These are phyloP conservation scores for Erethizon dorsatum DNA, from an alignment of 2,797 vertebrate species.

Conservation along the genomic window DNA sequence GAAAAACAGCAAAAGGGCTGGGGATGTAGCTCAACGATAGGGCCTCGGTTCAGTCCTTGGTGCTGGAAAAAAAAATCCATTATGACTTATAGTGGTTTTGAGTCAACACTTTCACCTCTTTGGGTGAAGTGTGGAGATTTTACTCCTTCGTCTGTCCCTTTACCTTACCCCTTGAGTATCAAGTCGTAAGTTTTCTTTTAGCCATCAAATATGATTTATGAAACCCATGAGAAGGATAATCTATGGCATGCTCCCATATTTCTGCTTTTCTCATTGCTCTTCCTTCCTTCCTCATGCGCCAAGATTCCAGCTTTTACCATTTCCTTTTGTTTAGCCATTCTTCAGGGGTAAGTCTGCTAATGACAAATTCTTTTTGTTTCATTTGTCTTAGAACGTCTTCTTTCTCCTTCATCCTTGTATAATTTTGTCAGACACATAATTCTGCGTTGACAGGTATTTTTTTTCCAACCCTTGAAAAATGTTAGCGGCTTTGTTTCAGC, in stretches of 20 bases:
- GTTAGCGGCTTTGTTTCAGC: not conserved
- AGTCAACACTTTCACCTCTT: not conserved
- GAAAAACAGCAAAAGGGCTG: not conserved
- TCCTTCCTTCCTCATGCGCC: not conserved
- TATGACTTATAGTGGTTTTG: not conserved
- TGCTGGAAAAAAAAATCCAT: not conserved
- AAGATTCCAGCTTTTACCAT: not conserved
- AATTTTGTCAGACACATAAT: not conserved
- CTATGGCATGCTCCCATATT: not conserved
- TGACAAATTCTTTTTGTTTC: not conserved
- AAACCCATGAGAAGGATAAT: not conserved
- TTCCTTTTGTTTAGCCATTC: not conserved
- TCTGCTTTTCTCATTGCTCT: not conserved
- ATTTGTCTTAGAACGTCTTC: not conserved
- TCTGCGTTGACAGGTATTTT: not conserved
- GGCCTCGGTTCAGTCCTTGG: not conserved
- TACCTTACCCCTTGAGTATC: not conserved
- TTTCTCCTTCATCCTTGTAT: not conserved
- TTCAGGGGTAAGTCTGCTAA: not conserved
- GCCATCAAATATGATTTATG: not conserved
- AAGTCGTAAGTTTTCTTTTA: not conserved
- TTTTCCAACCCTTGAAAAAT: not conserved
- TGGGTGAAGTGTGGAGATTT: not conserved
- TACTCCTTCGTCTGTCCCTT: not conserved
- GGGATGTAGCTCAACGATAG: not conserved